phyloP scores from a whole-genome alignment of 2,888 invertebrate species.

The Pasiphila rectangulata region DNA sequence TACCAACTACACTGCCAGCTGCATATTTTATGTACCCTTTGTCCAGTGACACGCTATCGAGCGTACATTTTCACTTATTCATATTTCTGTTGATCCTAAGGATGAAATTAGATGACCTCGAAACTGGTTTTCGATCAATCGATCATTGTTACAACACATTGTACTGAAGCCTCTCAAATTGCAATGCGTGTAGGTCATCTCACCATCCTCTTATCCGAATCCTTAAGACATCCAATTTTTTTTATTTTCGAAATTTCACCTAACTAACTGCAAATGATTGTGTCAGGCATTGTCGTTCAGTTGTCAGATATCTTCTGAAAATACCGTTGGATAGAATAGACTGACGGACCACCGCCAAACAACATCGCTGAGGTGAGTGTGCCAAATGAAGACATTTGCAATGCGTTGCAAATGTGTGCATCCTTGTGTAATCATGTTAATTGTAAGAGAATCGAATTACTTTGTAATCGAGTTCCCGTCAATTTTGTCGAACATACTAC shows the following conservation, averaged over 20 bases:
- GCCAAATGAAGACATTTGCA: neutral
- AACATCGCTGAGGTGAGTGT: too few species aligned
- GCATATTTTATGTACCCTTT: neutral
- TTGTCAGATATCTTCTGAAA: too few species aligned
- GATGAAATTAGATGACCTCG: neutral
- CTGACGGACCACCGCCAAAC: too few species aligned
- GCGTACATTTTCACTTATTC: too few species aligned
- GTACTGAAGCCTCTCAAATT: conserved; percentile 24
- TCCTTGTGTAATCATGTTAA: conserved; percentile 2
- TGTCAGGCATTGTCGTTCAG: too few species aligned
- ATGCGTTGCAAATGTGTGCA: conserved; percentile 2
- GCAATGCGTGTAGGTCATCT: neutral
- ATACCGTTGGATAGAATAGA: too few species aligned
- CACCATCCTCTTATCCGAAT: neutral
- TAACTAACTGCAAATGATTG: conserved; percentile 5
- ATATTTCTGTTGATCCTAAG: too few species aligned
- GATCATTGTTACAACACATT: conserved; percentile 16
- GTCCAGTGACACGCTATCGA: too few species aligned
- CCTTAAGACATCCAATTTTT: too few species aligned
- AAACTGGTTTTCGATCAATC: conserved; percentile 3
- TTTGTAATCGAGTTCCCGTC: neutral
- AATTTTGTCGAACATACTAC: too few species aligned
- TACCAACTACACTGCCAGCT: neutral
- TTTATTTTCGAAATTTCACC: too few species aligned
- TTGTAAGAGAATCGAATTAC: neutral